These are phyloP conservation scores for Thecophora atra DNA, from an alignment of 2,888 invertebrate genomes.

Conservation along the genomic window DNA sequence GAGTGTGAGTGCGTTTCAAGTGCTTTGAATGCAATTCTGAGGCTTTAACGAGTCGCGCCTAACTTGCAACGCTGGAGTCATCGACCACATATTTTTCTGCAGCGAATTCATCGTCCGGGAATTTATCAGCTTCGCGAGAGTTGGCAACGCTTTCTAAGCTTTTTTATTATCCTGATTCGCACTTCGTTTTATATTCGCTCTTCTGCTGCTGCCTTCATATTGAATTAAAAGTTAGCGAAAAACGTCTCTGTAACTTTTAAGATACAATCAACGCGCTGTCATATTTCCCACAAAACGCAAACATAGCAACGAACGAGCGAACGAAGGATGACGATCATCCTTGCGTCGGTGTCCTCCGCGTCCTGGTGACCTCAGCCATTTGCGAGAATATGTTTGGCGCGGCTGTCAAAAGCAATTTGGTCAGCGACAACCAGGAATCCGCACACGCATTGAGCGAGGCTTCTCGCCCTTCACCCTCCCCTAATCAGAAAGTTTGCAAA, in stretches of 20 bases:
- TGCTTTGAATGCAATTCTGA: no score
- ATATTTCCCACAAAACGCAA: conserved; percentile 27
- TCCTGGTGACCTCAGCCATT: conserved; percentile 18
- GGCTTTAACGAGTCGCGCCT: no score
- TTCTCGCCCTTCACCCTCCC: no score
- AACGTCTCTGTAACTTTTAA: conserved; percentile 35
- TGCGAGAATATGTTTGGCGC: conserved; percentile 30
- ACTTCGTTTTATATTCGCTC: background rate
- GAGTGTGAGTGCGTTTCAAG: no score
- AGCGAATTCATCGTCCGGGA: no score
- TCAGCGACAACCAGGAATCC: conserved; percentile 16
- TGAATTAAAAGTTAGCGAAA: conserved; percentile 32
- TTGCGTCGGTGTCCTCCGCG: background rate
- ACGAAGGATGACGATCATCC: no score
- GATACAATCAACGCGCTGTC: conserved; percentile 38
- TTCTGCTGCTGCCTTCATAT: conserved; percentile 24
- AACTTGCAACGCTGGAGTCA: no score
- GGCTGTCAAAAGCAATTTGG: conserved; percentile 35
- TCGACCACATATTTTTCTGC: no score
- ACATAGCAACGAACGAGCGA: conserved; percentile 15
- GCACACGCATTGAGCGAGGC: conserved; percentile 23
- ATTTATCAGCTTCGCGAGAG: background rate
- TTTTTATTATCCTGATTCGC: background rate
- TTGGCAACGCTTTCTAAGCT: conserved; percentile 16
- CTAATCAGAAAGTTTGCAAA: conserved; percentile 34